Base-by-base conservation (phyloP, 2,888 invertebrate genomes). In the Euproctis similis region DNA sequence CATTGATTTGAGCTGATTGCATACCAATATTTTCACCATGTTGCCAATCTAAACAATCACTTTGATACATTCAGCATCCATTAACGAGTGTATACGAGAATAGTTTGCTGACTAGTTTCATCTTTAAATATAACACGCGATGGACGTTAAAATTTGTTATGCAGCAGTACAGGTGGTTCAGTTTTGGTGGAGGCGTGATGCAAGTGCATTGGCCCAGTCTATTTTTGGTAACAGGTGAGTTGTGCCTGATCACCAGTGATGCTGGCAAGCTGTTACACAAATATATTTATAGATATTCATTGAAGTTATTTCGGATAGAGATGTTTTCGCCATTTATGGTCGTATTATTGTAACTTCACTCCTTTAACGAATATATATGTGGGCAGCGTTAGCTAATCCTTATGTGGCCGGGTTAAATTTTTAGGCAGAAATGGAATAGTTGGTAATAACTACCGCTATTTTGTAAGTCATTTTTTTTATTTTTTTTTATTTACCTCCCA, bases 171-270 rank as follows among this genome's bases (percentile, higher is more conserved):
- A 3, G 19, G 3, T 23, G 11, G 12, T 8, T 4, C 4, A 26
- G 9, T 4, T 2, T 17, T 24, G 10, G 21, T 48, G 18, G 14
- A 19, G 24, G 35, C 41, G 35, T 34, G 31, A 28, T 44, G 59
- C 53, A 59, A 57, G 57, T 66, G 73, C 74, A 71, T 58, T 64
- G 74, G 46, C 70, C 75, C 43, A 20, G 4, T 27, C 59, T 76
- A 76, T 75, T 71, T 68, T 44, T 28, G 59, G 56, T 39, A 52
- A 48, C 75, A 74, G 75, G 73, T 75, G 74, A 31, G 13, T 38
- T 22, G 14, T 20, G 18, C 36, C 27, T 45, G 37, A 42, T 42
- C 33, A 35, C 35, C 27, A 28, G 19, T 26, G 37, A 39, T 37
- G 36, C 14, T 35, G 18, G 23, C 21, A 28, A 21, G 21, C 7